phyloP scores from a whole-genome alignment of 92 coral and sea anemone genomes.

The Zoanthus gigantus region DNA sequence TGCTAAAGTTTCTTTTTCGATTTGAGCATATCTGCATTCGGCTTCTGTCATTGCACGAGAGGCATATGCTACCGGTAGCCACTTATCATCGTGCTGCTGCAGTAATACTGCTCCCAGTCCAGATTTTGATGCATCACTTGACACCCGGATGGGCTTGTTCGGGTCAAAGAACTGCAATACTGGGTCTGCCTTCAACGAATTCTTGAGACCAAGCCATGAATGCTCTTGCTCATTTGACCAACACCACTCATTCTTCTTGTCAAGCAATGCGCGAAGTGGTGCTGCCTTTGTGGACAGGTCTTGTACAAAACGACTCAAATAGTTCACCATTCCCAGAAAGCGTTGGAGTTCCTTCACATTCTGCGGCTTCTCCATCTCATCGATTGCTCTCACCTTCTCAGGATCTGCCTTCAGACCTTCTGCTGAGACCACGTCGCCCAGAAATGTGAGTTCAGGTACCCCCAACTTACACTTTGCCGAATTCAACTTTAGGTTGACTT shows the following conservation, averaged over 20 bases:
- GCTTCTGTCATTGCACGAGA: slow-evolving; percentile 43
- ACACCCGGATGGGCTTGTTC: slow-evolving; percentile 32
- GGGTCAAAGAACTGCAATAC: slow-evolving; percentile 49
- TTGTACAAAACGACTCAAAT: slow-evolving; percentile 23
- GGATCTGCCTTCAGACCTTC: slow-evolving; percentile 49
- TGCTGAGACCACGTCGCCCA: slow-evolving; percentile 49
- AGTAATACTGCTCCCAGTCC: slow-evolving; percentile 41
- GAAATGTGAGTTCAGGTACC: slow-evolving; percentile 36
- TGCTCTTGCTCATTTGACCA: slow-evolving; percentile 34
- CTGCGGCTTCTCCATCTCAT: slow-evolving; percentile 26
- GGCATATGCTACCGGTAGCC: slow-evolving; percentile 45
- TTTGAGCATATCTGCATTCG: slow-evolving; percentile 39
- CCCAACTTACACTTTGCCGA: slow-evolving; percentile 28
- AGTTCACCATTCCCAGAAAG: slow-evolving; percentile 38
- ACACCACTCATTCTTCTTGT: slow-evolving; percentile 16
- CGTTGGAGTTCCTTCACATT: background rate
- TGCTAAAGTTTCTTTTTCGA: slow-evolving; percentile 39
- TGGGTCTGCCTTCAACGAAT: slow-evolving; percentile 21
- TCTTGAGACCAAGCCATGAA: slow-evolving; percentile 16
- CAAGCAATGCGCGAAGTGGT: slow-evolving; percentile 22
- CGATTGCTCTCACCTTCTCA: slow-evolving; percentile 5
- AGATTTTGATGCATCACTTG: slow-evolving; percentile 39
- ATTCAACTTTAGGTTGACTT: slow-evolving; percentile 41
- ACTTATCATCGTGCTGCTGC: slow-evolving; percentile 26
- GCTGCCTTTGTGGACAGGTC: background rate